Percentiles rank a stretch among this genome's conserved stretches.
Conservation (phyloP, 2,888 invertebrate species). For the Merodon equestris region DNA sequence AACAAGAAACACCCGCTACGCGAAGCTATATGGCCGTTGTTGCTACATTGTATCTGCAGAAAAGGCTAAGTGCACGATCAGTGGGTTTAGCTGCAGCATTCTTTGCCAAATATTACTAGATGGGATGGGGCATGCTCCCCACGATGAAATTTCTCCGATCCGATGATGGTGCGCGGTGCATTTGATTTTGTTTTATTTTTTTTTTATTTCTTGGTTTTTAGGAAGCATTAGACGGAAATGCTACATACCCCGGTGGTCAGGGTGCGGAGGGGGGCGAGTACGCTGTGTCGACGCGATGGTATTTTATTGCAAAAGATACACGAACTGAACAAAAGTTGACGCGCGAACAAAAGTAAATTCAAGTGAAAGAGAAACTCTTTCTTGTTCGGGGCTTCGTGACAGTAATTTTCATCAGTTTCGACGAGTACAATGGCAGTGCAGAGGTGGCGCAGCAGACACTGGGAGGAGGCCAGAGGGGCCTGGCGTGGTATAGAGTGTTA, state of each 20-base stretch:
- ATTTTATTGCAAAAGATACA: conserved; percentile 63
- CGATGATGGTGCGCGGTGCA: conserved; percentile 20
- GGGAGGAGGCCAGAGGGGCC: not conserved
- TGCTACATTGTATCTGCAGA: conserved; percentile 21
- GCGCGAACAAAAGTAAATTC: conserved; percentile 66
- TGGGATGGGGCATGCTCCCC: conserved; percentile 42
- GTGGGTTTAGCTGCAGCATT: conserved; percentile 30
- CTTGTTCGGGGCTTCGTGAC: conserved; percentile 64
- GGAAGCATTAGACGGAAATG: conserved; percentile 52
- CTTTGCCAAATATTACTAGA: conserved; percentile 58
- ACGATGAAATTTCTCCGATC: conserved; percentile 64
- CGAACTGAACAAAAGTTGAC: conserved; percentile 64
- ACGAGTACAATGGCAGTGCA: conserved; percentile 29
- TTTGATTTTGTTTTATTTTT: conserved; percentile 51
- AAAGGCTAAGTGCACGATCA: conserved; percentile 59
- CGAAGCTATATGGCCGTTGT: conserved; percentile 25
- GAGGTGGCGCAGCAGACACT: conserved; percentile 7
- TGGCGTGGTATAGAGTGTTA: too few relatives aligned
- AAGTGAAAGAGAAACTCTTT: conserved; percentile 69
- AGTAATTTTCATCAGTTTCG: conserved; percentile 65
- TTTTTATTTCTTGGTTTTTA: too few relatives aligned
- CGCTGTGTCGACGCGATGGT: conserved; percentile 22
- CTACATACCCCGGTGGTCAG: conserved; percentile 13
- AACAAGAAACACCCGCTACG: conserved; percentile 61
- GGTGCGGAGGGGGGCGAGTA: not conserved